Conservation (phyloP, 1,140 invertebrate species). For the Phthorimaea operculella region DNA sequence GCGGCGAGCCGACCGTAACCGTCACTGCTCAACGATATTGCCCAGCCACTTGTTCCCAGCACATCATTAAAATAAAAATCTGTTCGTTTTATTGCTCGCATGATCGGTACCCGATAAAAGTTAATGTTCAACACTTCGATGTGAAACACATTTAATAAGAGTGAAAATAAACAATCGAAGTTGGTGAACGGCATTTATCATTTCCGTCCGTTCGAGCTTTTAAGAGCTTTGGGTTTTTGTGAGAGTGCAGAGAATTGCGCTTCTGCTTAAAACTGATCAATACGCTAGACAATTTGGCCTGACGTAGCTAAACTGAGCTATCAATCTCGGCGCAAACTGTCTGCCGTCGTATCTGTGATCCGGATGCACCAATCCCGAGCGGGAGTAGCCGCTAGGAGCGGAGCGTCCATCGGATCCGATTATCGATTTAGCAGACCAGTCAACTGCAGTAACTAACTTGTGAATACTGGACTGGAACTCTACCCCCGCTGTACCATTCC, state of each 20-base stretch:
- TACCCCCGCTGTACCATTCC: neutral
- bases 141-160: no score
- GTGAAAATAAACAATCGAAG: no score
- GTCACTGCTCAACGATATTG: conserved; percentile 3
- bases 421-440: conserved; percentile 28
- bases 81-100: neutral
- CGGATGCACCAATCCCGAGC: conserved; percentile 40
- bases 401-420: conserved; percentile 32
- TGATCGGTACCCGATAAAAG: no score
- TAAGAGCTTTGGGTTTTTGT: no score
- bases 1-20: conserved; percentile 42
- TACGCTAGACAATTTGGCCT: no score
- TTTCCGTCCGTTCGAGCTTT: no score
- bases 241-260: no score
- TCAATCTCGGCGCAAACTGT: conserved; percentile 12
- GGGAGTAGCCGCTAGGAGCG: conserved; percentile 20
- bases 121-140: no score
- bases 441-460: conserved; percentile 1
- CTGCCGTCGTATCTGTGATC: conserved; percentile 16
- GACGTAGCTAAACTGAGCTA: neutral
- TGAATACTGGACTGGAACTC: neutral
- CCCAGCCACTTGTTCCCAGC: conserved; percentile 7
- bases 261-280: no score
- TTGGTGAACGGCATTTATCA: no score
- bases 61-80: conserved; percentile 8